Evolutionary conservation across 2,113 vertebrate genomes (phyloP), one percentile per base, ranked within the genome.

Genomic region (Heptranchias perlo): DNA sequence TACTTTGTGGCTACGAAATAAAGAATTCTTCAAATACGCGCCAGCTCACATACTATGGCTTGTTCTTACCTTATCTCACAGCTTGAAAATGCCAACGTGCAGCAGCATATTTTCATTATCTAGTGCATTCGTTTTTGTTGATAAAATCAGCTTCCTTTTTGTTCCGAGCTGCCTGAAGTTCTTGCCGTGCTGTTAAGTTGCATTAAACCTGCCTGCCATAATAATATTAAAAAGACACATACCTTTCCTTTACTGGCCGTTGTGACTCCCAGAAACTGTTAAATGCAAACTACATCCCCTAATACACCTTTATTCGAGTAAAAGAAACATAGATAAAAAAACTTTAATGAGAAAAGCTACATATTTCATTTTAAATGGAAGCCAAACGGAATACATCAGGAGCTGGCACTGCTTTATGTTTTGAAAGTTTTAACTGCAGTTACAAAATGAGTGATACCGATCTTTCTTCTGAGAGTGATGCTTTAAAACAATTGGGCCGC

Each of bases 101-200:
- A 95, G 94, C 65, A 52, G 65, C 44, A 52, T 49, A 95, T 95
- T 95, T 73, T 95, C 64, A 35, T 47, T 49, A 95, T 95, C 94
- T 52, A 31, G 25, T 73, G 94, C 93, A 95, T 95, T 65, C 65
- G 47, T 73, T 95, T 47, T 16, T 13, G n/a, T 52, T 69, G 65
- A 95, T 47, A 95, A 95, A 95, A 95, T 73, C 44, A 52, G 94
- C 47, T 95, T 69, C 25, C 18, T 52, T 73, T 69, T 23, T 31
- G 65, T 95, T 95, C 28, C 14, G 23, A 67, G 16, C 94, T 69
- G 44, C 94, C 44, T 49, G 47, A 95, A 95, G 47, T 52, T 95
- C 25, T 73, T 69, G 10, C 64, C 44, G 10, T 31, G 44, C 93
- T 69, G 44, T 95, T 69, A 61, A 52, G 94, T 35, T 31, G 65